These are phyloP conservation scores for Agonopterix heracliana DNA, from an alignment of 2,888 invertebrate genomes.

Conservation along the genomic window DNA sequence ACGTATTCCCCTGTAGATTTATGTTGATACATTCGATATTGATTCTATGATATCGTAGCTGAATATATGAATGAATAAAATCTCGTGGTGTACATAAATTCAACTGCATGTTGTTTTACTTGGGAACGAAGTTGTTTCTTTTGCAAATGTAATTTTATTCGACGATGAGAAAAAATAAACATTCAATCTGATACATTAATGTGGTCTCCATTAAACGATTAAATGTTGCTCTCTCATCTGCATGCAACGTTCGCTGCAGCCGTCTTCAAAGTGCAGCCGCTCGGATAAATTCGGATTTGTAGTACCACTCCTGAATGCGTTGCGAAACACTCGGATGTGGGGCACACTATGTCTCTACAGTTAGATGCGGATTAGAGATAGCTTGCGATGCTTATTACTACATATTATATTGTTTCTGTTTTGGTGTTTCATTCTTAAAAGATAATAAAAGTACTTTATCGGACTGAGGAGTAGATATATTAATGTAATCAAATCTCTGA, in stretches of 20 bases:
- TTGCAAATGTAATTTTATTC: constrained; percentile 12
- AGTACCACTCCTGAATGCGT: constrained; percentile 19
- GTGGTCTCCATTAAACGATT: constrained; percentile 65
- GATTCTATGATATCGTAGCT: constrained; percentile 18
- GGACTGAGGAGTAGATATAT: too few species aligned
- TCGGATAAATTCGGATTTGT: constrained; percentile 58
- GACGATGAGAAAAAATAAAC: constrained; percentile 35
- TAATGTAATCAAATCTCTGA: too few species aligned
- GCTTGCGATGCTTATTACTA: background rate
- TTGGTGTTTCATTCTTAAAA: background rate
- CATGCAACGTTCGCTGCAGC: constrained; percentile 54
- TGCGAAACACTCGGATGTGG: constrained; percentile 15
- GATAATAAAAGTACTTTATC: background rate
- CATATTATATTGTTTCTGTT: background rate
- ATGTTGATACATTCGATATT: constrained; percentile 23
- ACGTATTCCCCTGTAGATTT: constrained; percentile 25
- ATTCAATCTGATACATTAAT: constrained; percentile 62
- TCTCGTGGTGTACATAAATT: constrained; percentile 10
- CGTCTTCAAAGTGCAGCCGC: constrained; percentile 59
- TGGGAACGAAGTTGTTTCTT: constrained; percentile 6
- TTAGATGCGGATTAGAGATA: constrained; percentile 1
- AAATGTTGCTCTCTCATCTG: constrained; percentile 64
- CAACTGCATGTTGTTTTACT: constrained; percentile 3
- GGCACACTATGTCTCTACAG: constrained; percentile 1
- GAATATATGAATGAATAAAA: constrained; percentile 21